Conservation (phyloP, 2,113 vertebrate genomes). For the Burhinus oedicnemus region DNA sequence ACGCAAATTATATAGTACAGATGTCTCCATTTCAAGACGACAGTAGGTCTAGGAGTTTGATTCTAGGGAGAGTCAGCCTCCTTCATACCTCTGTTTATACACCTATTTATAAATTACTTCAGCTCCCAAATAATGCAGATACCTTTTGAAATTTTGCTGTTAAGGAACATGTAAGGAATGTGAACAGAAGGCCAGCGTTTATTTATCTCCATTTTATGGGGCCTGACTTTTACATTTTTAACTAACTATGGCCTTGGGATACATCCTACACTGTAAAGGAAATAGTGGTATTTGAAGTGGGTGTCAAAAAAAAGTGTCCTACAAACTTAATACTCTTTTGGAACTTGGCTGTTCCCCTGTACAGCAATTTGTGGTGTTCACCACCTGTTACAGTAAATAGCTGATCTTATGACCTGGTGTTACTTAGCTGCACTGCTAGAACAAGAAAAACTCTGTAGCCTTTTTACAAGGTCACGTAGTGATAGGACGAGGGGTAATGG, state of each 20-base stretch:
- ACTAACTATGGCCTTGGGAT: neutral
- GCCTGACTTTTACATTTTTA: neutral
- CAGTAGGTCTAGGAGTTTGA: neutral
- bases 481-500: too few relatives aligned
- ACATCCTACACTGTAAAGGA: neutral
- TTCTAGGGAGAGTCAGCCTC: neutral
- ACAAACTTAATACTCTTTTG: neutral
- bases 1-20: neutral
- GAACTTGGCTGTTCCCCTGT: neutral
- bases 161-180: neutral
- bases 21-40: neutral
- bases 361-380: neutral
- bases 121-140: neutral
- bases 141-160: neutral
- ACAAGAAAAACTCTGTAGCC: neutral
- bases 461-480: neutral
- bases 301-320: neutral
- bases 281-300: neutral
- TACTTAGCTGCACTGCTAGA: neutral
- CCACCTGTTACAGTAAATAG: neutral
- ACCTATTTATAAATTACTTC: neutral
- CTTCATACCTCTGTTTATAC: neutral
- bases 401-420: neutral
- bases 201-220: neutral
- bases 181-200: neutral